These are phyloP conservation scores for Elymnias hypermnestra DNA, from an alignment of 1,140 invertebrate species.

Conservation along the genomic window DNA sequence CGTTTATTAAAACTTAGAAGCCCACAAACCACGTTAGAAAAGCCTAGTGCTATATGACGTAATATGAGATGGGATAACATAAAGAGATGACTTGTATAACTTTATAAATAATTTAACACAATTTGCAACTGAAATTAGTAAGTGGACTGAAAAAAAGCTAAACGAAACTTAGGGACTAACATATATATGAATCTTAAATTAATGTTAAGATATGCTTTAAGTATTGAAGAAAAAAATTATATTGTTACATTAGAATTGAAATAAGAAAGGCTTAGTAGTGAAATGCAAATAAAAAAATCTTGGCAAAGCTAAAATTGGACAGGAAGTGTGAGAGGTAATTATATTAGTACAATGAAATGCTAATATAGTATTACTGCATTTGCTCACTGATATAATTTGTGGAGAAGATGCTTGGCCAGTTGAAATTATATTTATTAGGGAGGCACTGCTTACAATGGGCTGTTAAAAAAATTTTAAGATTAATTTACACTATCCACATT, in stretches of 20 bases:
- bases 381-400: slow-evolving; percentile 67
- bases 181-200: no score
- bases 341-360: slow-evolving; percentile 26
- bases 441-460: slow-evolving; percentile 67
- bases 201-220: no score
- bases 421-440: slow-evolving; percentile 70
- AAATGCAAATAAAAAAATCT: slow-evolving; percentile 11
- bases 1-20: no score
- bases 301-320: slow-evolving; percentile 13
- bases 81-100: background rate
- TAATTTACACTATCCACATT: slow-evolving; percentile 4
- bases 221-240: background rate
- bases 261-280: no score
- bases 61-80: slow-evolving; percentile 1
- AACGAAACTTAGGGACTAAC: background rate
- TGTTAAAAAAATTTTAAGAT: slow-evolving; percentile 43
- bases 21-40: slow-evolving; percentile 14
- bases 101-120: slow-evolving; percentile 6
- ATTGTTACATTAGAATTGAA: no score
- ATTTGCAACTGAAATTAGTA: slow-evolving; percentile 13
- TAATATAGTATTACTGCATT: slow-evolving; percentile 32
- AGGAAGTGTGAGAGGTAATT: slow-evolving; percentile 9
- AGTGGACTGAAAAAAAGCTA: background rate
- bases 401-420: slow-evolving; percentile 67
- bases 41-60: slow-evolving; percentile 7